phyloP scores from a whole-genome alignment of 2,113 vertebrate genomes.

The Cinclus cinclus region DNA sequence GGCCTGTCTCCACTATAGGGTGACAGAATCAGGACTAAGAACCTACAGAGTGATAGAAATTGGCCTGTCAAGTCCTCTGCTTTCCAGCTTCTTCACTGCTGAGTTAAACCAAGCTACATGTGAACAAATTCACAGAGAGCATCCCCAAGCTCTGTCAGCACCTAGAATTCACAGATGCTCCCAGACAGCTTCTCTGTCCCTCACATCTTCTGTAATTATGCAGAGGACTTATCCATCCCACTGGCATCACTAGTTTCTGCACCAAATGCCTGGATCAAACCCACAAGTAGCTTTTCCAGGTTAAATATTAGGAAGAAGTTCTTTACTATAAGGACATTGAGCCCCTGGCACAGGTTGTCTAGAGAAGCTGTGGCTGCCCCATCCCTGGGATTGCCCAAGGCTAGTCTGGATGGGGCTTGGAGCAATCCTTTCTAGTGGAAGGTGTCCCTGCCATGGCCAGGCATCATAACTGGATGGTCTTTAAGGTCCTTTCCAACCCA shows the following conservation, averaged over 20 bases:
- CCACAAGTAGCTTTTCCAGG: not conserved
- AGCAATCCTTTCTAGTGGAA: not conserved
- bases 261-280: not conserved
- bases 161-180: not conserved
- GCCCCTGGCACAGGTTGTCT: too few species aligned
- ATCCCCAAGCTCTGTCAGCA: not conserved
- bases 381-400: not conserved
- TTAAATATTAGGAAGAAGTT: too few species aligned
- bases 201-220: not conserved
- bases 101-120: not conserved
- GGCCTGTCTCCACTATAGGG: not conserved
- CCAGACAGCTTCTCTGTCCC: not conserved
- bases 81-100: not conserved
- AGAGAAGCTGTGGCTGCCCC: not conserved
- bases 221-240: not conserved
- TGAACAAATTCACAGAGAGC: not conserved
- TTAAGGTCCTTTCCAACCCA: not conserved
- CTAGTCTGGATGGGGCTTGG: not conserved
- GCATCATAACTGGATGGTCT: not conserved
- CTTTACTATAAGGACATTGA: too few species aligned
- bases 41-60: not conserved
- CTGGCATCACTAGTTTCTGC: not conserved
- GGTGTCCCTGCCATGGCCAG: not conserved
- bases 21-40: not conserved
- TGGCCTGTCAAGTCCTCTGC: not conserved